Conservation (phyloP, 2,888 invertebrate species). For the Dasypolia templi region DNA sequence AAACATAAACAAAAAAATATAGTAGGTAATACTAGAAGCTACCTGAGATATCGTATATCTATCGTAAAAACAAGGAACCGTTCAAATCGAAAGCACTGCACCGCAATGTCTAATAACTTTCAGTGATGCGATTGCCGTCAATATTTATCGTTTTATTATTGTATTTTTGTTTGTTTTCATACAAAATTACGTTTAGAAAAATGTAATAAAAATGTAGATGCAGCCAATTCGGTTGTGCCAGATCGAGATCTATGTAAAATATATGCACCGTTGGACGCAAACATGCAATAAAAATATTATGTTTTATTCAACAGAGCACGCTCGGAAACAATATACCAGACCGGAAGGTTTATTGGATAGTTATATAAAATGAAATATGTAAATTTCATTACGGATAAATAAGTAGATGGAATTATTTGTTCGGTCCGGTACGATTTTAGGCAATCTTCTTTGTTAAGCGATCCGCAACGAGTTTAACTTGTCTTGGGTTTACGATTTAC, state of each 20-base stretch:
- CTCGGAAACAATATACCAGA: constrained; percentile 84
- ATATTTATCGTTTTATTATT: constrained; percentile 55
- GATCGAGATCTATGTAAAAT: constrained; percentile 82
- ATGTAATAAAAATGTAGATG: constrained; percentile 84
- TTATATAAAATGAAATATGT: constrained; percentile 75
- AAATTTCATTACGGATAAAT: constrained; percentile 67
- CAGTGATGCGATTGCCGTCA: constrained; percentile 34
- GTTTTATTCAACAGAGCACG: constrained; percentile 85
- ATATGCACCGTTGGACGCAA: constrained; percentile 84
- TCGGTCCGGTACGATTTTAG: constrained; percentile 52
- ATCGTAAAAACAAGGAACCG: constrained; percentile 20
- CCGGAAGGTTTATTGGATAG: constrained; percentile 77
- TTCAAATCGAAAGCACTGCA: constrained; percentile 29
- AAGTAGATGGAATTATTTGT: constrained; percentile 63
- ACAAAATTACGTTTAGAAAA: constrained; percentile 49
- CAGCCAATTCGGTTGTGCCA: constrained; percentile 73
- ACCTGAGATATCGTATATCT: not conserved
- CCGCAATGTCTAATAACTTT: constrained; percentile 45
- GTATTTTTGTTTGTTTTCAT: constrained; percentile 30
- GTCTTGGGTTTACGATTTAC: constrained; percentile 35
- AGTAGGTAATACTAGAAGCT: not conserved
- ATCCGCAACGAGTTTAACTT: constrained; percentile 38
- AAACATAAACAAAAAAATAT: not conserved
- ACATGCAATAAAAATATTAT: constrained; percentile 85
- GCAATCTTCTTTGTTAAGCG: constrained; percentile 46